These are phyloP conservation scores for Eilema caniola DNA, from an alignment of 2,888 invertebrate genomes.

Conservation along the genomic window DNA sequence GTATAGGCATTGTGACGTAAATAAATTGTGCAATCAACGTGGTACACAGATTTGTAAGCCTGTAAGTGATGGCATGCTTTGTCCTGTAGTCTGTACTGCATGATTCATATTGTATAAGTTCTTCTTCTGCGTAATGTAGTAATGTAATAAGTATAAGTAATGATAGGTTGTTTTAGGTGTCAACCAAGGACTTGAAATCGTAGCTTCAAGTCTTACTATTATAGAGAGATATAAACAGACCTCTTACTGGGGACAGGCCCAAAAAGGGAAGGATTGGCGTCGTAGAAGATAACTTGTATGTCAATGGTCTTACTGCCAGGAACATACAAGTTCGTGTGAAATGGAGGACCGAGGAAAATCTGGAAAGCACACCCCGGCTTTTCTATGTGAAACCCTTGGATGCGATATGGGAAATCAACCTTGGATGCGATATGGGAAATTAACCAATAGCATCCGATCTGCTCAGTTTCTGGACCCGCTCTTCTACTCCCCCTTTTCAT, in stretches of 20 bases:
- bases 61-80: slow-evolving; percentile 3
- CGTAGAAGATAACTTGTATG: not conserved
- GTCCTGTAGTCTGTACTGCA: not conserved
- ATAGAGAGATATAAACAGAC: not conserved
- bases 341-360: not conserved
- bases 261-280: not conserved
- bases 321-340: no score
- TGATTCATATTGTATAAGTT: not conserved
- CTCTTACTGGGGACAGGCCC: not conserved
- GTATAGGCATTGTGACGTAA: slow-evolving; percentile 58
- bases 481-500: no score
- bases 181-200: not conserved
- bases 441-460: not conserved
- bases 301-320: not conserved
- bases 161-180: not conserved
- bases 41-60: not conserved
- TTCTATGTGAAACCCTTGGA: no score
- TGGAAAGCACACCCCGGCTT: not conserved
- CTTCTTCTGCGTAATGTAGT: no score
- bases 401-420: not conserved
- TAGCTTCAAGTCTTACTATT: not conserved
- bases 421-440: not conserved
- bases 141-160: not conserved
- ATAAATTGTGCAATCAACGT: slow-evolving; percentile 37
- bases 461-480: no score